phyloP scores from a whole-genome alignment of 1,140 invertebrate species.

The Maniola jurtina region DNA sequence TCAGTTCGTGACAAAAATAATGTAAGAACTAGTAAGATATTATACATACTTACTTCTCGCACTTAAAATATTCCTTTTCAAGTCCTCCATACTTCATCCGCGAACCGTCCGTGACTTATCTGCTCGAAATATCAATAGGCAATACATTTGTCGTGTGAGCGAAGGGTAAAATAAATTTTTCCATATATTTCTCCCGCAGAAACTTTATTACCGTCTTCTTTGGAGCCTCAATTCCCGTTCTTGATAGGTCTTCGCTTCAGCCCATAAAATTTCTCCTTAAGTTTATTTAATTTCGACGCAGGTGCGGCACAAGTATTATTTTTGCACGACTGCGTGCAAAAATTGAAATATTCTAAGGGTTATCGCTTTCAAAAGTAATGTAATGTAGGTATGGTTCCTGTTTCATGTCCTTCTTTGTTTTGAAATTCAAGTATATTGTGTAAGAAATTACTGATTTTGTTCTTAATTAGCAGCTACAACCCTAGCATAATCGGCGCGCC shows the following conservation, averaged over 20 bases:
- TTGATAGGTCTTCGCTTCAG: conserved; percentile 22
- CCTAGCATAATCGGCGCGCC: too few species aligned
- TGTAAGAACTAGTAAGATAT: too few species aligned
- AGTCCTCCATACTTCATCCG: conserved; percentile 24
- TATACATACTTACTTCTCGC: too few species aligned
- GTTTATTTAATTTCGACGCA: conserved; percentile 20
- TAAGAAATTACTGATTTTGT: too few species aligned
- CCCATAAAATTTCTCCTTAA: conserved; percentile 19
- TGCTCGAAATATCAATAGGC: conserved; percentile 43
- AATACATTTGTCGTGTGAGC: conserved; percentile 35
- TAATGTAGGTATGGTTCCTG: too few species aligned
- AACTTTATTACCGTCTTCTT: conserved; percentile 40
- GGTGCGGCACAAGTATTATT: conserved; percentile 3
- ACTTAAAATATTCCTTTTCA: conserved; percentile 19
- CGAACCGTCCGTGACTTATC: conserved; percentile 29
- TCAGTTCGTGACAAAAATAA: too few species aligned
- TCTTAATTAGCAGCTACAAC: too few species aligned
- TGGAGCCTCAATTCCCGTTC: conserved; percentile 16
- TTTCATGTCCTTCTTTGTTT: too few species aligned
- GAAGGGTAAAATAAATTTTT: conserved; percentile 40
- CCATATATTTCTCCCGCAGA: conserved; percentile 36
- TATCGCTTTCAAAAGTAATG: background rate
- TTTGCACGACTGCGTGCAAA: background rate
- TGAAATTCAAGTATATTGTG: too few species aligned
- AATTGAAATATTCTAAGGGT: background rate